phyloP scores from a whole-genome alignment of 37 sponge, comb jelly and placozoan species.

The Aplysina aerophoba region DNA sequence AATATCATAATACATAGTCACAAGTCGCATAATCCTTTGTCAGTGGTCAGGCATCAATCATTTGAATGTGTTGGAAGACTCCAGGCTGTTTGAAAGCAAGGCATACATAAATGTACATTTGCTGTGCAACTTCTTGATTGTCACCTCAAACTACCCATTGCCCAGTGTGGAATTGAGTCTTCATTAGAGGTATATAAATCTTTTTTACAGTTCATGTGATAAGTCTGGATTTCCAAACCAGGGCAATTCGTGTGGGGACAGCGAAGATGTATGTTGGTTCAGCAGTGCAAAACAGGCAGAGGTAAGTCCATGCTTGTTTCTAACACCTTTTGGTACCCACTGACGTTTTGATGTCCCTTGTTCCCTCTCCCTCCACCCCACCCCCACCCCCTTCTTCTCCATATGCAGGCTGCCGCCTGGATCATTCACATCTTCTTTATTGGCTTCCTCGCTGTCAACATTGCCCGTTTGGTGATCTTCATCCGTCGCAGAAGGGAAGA shows the following conservation, averaged over 20 bases:
- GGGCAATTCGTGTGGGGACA: neutral
- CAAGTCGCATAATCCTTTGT: no score
- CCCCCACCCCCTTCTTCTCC: neutral
- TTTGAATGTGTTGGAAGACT: no score
- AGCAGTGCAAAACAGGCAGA: neutral
- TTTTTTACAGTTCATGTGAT: neutral
- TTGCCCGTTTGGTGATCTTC: constrained; percentile 43
- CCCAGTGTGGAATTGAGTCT: neutral
- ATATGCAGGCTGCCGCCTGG: constrained; percentile 58
- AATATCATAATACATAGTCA: no score
- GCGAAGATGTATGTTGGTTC: neutral
- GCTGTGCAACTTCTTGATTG: no score
- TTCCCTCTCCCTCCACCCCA: neutral
- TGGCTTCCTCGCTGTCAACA: constrained; percentile 16
- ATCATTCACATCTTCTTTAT: constrained; percentile 49
- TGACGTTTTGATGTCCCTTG: no score
- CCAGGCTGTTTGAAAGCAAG: no score
- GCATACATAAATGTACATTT: no score
- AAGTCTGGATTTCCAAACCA: neutral
- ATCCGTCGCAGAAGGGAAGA: constrained; percentile 29
- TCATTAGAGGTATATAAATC: neutral
- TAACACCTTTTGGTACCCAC: neutral
- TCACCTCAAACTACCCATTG: no score
- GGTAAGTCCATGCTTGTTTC: neutral
- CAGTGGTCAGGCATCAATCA: no score